phyloP scores from a whole-genome alignment of 2,797 vertebrate species.

The Typhlichthys eigenmanni region DNA sequence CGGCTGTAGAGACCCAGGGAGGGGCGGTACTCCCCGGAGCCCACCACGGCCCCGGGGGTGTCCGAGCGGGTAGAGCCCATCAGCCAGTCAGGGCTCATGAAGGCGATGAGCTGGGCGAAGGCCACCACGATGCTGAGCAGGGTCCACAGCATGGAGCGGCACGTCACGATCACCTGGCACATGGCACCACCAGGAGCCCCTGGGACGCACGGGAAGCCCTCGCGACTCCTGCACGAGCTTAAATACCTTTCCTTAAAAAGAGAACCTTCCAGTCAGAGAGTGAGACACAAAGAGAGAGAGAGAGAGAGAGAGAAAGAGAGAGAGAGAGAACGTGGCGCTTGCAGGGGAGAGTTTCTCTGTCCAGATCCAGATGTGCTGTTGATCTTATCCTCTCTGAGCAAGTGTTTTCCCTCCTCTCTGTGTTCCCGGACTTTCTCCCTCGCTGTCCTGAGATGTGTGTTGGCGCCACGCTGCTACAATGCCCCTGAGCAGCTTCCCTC shows the following conservation, averaged over 20 bases:
- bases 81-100: constrained; percentile 96
- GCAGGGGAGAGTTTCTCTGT: constrained; percentile 13
- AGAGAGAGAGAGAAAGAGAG: neutral
- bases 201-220: neutral
- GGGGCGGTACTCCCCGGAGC: constrained; percentile 75
- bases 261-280: constrained; percentile 21
- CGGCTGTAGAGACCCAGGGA: constrained; percentile 92
- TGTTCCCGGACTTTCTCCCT: constrained; percentile 20
- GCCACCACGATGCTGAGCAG: constrained; percentile 94
- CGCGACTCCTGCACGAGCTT: constrained; percentile 21
- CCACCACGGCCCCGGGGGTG: constrained; percentile 40
- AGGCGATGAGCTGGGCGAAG: constrained; percentile 93
- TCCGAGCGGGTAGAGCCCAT: constrained; percentile 80
- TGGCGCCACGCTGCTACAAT: constrained; percentile 43
- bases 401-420: constrained; percentile 41
- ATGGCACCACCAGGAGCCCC: constrained; percentile 70
- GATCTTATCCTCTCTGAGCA: constrained; percentile 52
- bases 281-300: neutral
- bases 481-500: too few relatives aligned
- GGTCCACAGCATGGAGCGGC: constrained; percentile 98
- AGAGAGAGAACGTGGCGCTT: neutral
- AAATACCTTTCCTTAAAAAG: constrained; percentile 44
- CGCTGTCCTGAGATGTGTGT: constrained; percentile 13
- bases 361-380: constrained; percentile 46
- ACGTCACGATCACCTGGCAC: constrained; percentile 98